Percentiles rank a stretch among this genome's conserved stretches.
These are phyloP conservation scores for Ptiloglossa arizonensis DNA, from an alignment of 1,140 invertebrate genomes.

Conservation along the genomic window DNA sequence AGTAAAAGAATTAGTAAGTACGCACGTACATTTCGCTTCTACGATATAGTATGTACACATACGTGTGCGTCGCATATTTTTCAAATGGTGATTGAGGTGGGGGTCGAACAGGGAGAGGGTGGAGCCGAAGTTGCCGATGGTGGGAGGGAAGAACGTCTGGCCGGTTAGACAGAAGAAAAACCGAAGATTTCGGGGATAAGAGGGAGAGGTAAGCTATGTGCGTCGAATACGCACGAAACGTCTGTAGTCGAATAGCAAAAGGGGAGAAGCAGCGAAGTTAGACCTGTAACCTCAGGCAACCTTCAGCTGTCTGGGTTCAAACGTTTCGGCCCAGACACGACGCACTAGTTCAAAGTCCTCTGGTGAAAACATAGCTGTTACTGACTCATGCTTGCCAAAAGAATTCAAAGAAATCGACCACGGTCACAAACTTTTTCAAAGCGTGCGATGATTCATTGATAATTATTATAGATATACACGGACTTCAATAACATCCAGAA, in stretches of 20 bases:
- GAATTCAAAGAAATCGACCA: conserved; percentile 16
- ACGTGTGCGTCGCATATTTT: conserved; percentile 13
- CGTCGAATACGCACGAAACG: conserved; percentile 15
- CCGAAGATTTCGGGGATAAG: conserved; percentile 20
- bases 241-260: background rate
- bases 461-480: background rate
- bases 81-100: background rate
- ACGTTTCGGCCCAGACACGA: conserved; percentile 60
- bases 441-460: conserved; percentile 22
- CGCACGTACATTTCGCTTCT: background rate
- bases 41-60: background rate
- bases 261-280: background rate
- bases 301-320: conserved; percentile 63
- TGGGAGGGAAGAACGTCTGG: conserved; percentile 24
- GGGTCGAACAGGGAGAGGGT: background rate
- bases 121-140: background rate
- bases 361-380: conserved; percentile 60
- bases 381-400: conserved; percentile 52
- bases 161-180: conserved; percentile 36
- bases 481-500: background rate
- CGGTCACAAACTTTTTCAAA: conserved; percentile 3
- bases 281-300: conserved; percentile 64
- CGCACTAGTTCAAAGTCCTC: conserved; percentile 72
- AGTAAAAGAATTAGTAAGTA: background rate
- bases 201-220: conserved; percentile 6